Evolutionary conservation across 2,888 invertebrate genomes (phyloP), one percentile per base, ranked within the genome.

Genomic region (Noctua fimbriata): DNA sequence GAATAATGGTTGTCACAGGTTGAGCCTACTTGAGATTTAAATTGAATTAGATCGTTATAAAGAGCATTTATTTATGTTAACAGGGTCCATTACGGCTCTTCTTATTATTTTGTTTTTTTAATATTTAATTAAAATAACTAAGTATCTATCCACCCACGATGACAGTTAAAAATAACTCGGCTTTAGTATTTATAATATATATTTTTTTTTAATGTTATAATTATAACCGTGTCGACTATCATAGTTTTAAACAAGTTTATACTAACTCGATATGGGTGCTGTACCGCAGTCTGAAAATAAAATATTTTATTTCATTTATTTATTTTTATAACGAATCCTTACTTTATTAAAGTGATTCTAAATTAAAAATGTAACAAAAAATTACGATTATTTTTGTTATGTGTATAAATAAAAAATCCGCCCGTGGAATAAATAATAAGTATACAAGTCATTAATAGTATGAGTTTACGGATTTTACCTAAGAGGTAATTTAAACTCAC

Each of bases 11-110:
- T 49, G 72, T 82, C 76, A 66, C 75, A 78, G 77, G 79, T 79
- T 70, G 76, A 76, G 65, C 70, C 49, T 72, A 77, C 69, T 83
- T 75, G 32, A 76, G 80, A 79, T 87, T 82, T 73, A 58, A 86
- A 86, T 76, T 74, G 65, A 78, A 76, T 81, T 77, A 72, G 55
- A 69, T 58, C 55, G 47, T 76, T 79, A 41, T 83, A 73, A 65
- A 44, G 60, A 55, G 58, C 75, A 83, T 79, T 58, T 74, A 78
- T 70, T 74, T 63, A 28, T 69, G 16, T 67, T n/a, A 55, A 60
- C 36, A 49, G 60, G 28, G 44, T 24, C 28, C 55, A 28, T n/a
- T n/a, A 28, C n/a, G 3, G 3, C 21, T 41, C 44, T 32, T 36
- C 28, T 52, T 44, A 16, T 12, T n/a, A 0, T 65, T 24, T 60